phyloP scores from a whole-genome alignment of 2,797 vertebrate genomes.

The Xyrichtys novacula region DNA sequence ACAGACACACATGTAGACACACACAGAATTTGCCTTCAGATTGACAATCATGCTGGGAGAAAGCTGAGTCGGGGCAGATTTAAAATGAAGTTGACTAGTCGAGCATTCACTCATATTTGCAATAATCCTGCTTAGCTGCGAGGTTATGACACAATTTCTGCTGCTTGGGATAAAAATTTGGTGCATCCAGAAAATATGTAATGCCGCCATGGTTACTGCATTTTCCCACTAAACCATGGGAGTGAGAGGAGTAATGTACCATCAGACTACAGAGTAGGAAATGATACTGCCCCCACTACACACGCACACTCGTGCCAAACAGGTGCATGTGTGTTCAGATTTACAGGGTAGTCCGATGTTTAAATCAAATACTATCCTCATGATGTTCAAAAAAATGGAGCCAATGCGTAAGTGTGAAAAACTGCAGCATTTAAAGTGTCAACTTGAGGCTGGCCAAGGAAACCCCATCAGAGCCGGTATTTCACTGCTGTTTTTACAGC shows the following conservation, averaged over 20 bases:
- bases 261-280: neutral
- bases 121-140: constrained; percentile 26
- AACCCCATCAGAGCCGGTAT: too few species aligned
- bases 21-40: constrained; percentile 24
- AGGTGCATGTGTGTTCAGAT: neutral
- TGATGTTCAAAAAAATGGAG: too few species aligned
- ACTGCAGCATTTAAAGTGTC: too few species aligned
- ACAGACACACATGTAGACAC: constrained; percentile 5
- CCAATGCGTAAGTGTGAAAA: too few species aligned
- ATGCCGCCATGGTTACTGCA: neutral
- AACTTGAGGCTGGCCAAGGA: too few species aligned
- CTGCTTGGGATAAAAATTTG: constrained; percentile 8
- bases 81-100: constrained; percentile 27
- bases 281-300: neutral
- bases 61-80: constrained; percentile 11
- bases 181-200: neutral
- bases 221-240: neutral
- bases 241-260: constrained; percentile 1
- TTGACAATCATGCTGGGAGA: constrained; percentile 11
- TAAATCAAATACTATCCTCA: neutral
- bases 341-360: neutral
- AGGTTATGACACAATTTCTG: constrained; percentile 34
- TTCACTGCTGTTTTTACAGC: too few species aligned
- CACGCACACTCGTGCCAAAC: neutral
- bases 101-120: constrained; percentile 41